phyloP scores from a whole-genome alignment of 1,140 invertebrate species.

The Thaumatotibia leucotreta region DNA sequence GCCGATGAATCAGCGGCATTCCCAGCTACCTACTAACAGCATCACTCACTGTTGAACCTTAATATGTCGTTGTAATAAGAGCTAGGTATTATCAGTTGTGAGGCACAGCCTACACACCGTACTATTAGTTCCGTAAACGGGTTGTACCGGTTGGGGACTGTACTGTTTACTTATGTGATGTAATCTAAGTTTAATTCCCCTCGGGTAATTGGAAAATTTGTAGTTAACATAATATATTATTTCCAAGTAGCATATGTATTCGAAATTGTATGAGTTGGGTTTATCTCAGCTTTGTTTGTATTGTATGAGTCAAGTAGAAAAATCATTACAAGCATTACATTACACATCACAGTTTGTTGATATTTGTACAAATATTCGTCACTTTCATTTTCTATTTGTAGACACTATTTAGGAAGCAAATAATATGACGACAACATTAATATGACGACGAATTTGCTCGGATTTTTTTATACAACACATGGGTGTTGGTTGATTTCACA shows the following conservation, averaged over 20 bases:
- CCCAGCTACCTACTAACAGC: constrained; percentile 23
- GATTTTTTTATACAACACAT: too few species aligned
- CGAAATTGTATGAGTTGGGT: not conserved
- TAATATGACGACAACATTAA: too few species aligned
- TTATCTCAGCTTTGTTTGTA: not conserved
- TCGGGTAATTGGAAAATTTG: not conserved
- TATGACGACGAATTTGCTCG: too few species aligned
- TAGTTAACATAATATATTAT: not conserved
- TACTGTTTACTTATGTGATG: not conserved
- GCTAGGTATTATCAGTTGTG: too few species aligned
- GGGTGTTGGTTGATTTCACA: too few species aligned
- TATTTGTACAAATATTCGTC: not conserved
- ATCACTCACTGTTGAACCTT: too few species aligned
- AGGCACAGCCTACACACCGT: constrained; percentile 20
- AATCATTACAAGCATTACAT: too few species aligned
- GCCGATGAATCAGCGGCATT: constrained; percentile 62
- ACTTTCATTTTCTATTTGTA: not conserved
- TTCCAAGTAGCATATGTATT: not conserved
- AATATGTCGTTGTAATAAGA: too few species aligned
- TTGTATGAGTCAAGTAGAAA: not conserved
- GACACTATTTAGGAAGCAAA: too few species aligned
- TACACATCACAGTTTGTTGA: too few species aligned
- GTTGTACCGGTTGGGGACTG: not conserved
- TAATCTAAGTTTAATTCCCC: not conserved
- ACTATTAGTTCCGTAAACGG: constrained; percentile 38